A percentile compares a stretch with the other conserved stretches of the same genome.
These are phyloP conservation scores for Melospiza georgiana DNA, from an alignment of 2,113 vertebrate species.

Conservation along the genomic window DNA sequence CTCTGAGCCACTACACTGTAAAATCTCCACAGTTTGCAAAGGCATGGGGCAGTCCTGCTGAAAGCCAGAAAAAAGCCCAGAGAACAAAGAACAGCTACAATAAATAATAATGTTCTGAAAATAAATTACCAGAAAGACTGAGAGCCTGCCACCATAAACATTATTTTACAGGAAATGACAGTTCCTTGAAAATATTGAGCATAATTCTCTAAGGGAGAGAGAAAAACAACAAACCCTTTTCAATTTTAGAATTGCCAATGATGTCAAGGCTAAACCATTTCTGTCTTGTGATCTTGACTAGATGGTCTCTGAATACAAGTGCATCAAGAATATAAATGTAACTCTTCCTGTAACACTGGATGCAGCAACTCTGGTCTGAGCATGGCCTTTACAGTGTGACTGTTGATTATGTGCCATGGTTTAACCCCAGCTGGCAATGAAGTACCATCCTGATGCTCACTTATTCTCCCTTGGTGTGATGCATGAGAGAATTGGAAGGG, in stretches of 20 bases:
- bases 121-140: slow-evolving; percentile 23
- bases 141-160: slow-evolving; percentile 60
- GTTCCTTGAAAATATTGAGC: slow-evolving; percentile 66
- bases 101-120: slow-evolving; percentile 32
- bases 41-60: background rate
- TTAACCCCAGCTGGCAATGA: background rate
- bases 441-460: background rate
- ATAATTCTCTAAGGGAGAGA: slow-evolving; percentile 48
- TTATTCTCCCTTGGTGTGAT: background rate
- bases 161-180: slow-evolving; percentile 63
- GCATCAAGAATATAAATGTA: background rate
- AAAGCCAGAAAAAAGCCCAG: background rate
- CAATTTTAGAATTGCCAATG: slow-evolving; percentile 53
- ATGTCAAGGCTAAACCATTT: slow-evolving; percentile 65
- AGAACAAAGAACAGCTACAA: slow-evolving; percentile 49
- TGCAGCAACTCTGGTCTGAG: background rate
- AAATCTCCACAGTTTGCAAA: background rate
- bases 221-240: slow-evolving; percentile 55
- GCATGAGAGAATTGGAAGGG: background rate
- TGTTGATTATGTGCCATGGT: background rate
- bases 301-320: background rate
- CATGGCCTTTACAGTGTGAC: background rate
- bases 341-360: background rate
- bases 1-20: background rate
- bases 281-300: slow-evolving; percentile 16